These are phyloP conservation scores for Climacteris rufus DNA, from an alignment of 2,113 vertebrate genomes.

Conservation along the genomic window DNA sequence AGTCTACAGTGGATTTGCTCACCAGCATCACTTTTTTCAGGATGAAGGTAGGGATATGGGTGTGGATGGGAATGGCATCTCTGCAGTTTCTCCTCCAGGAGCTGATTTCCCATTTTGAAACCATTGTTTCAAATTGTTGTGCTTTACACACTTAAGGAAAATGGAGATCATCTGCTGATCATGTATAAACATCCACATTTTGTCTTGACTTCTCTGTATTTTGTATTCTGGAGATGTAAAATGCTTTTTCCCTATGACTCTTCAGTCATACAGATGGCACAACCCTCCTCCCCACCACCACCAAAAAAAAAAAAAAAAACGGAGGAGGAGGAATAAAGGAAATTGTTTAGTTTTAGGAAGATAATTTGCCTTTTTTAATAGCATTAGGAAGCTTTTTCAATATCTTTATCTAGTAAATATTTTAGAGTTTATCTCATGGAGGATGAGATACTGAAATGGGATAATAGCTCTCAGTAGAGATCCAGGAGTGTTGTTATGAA, in stretches of 20 bases:
- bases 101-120: neutral
- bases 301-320: neutral
- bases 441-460: neutral
- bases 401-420: neutral
- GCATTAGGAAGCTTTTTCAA: neutral
- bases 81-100: neutral
- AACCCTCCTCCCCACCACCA: neutral
- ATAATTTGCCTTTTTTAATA: neutral
- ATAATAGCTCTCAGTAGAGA: neutral
- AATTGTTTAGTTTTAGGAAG: neutral
- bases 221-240: neutral
- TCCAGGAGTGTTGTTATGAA: neutral
- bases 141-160: neutral
- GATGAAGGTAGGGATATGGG: constrained; percentile 86
- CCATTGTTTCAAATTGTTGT: neutral
- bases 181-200: neutral
- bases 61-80: neutral
- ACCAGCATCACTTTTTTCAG: constrained; percentile 99
- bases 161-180: neutral
- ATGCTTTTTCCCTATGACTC: neutral
- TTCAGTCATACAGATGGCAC: neutral
- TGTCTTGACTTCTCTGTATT: neutral
- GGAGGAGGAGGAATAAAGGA: neutral
- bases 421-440: neutral
- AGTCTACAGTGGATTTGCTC: constrained; percentile 95